Percentiles rank a stretch among this genome's conserved stretches.
Evolutionary conservation across 2,888 invertebrate genomes (phyloP).

Genomic region (Koerneria pararmatus): DNA sequence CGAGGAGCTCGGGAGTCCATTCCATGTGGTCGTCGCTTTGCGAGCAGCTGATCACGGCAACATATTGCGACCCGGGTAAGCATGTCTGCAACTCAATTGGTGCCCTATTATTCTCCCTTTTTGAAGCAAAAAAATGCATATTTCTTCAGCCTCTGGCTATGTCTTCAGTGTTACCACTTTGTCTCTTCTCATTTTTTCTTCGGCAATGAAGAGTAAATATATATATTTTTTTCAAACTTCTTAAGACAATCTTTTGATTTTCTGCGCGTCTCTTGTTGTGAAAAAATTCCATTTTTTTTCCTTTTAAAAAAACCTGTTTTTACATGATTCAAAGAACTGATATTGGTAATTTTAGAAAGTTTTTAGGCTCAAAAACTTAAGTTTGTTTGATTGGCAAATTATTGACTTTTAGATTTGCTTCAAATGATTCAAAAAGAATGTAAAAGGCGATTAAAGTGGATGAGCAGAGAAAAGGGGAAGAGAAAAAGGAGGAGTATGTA

Average conservation of each 20-base stretch:
- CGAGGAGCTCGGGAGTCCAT: slow-evolving; percentile 53
- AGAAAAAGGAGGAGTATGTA: no score
- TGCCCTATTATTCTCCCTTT: not conserved
- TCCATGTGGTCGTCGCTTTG: slow-evolving; percentile 57
- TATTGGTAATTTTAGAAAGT: no score
- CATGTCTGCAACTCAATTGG: slow-evolving; percentile 4
- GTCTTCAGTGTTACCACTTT: not conserved
- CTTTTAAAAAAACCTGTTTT: no score
- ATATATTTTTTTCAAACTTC: not conserved
- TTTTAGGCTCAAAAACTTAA: no score
- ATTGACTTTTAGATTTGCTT: no score
- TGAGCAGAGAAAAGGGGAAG: no score
- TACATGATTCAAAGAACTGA: no score
- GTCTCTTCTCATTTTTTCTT: not conserved
- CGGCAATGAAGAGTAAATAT: not conserved
- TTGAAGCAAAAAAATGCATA: slow-evolving; percentile 8
- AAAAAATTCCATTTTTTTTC: no score
- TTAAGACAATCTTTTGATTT: not conserved
- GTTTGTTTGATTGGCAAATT: no score
- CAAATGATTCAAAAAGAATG: no score
- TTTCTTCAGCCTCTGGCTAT: not conserved
- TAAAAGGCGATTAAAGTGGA: no score
- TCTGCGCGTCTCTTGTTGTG: no score
- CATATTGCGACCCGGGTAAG: slow-evolving; percentile 49
- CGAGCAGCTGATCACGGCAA: slow-evolving; percentile 52